A percentile compares a stretch with the other conserved stretches of the same genome.
phyloP scores from a whole-genome alignment of 1,140 invertebrate genomes.

The Bombyx mandarina region DNA sequence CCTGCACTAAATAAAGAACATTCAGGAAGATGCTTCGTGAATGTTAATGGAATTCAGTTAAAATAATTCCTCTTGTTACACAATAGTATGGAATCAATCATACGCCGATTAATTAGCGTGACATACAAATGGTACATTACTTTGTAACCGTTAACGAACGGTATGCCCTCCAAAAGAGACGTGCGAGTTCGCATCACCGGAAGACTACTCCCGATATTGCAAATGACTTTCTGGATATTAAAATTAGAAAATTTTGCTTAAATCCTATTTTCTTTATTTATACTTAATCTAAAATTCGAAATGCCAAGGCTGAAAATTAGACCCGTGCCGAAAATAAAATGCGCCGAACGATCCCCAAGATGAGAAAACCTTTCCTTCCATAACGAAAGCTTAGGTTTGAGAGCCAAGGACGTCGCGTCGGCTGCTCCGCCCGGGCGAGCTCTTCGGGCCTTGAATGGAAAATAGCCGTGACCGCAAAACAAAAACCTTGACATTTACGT shows the following conservation, averaged over 20 bases:
- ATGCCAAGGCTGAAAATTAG: too few species aligned
- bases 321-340: neutral
- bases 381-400: constrained; percentile 4
- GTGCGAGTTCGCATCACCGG: constrained; percentile 23
- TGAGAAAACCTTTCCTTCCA: neutral
- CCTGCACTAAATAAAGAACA: too few species aligned
- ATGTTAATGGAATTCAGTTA: too few species aligned
- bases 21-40: too few species aligned
- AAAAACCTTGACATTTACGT: too few species aligned
- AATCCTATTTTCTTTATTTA: neutral
- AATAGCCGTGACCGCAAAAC: constrained; percentile 15
- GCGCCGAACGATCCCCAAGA: neutral
- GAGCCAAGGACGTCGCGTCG: constrained; percentile 34
- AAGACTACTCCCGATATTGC: constrained; percentile 44
- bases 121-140: too few species aligned
- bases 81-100: too few species aligned
- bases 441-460: constrained; percentile 36
- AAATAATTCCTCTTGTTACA: too few species aligned
- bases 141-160: constrained; percentile 44
- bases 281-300: neutral
- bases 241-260: constrained; percentile 8
- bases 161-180: constrained; percentile 46
- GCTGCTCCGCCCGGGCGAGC: constrained; percentile 26
- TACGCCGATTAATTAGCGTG: too few species aligned
- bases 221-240: constrained; percentile 46